Evolutionary conservation across 2,888 invertebrate genomes (phyloP), one percentile per base, ranked within the genome.

Genomic region (Nomada fucata): DNA sequence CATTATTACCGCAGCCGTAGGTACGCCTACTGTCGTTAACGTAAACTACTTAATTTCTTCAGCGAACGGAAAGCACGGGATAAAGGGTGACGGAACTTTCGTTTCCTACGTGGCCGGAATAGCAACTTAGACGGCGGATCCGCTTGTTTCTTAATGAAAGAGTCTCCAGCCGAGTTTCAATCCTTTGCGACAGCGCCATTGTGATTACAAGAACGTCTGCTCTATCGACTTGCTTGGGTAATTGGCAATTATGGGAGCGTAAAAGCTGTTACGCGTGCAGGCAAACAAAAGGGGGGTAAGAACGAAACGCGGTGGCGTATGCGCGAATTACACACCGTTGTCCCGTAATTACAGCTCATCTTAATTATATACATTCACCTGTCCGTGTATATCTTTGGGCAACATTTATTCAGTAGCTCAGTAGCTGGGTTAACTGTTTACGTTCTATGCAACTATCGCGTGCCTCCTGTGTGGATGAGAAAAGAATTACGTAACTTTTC

Each of bases 71-170:
- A 76, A 76, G 42, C 55, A 57, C 63, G 55, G 64, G 77, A 73
- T 69, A 59, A 71, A 15, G 50, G 61, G 74, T 55, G 68, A 36
- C 68, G 69, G 65, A 79, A 82, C 78, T 84, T 70, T 84, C 76
- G 55, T 69, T 57, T 26, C 74, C 75, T 76, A 79, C 75, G 55
- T 65, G 76, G 70, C 72, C 68, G 80, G 76, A 77, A 76, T 77
- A 71, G 71, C 76, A 71, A 75, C 76, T 71, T 76, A 70, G 82
- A 81, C 79, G 83, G 82, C 71, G 83, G 76, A 86, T 81, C 79
- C 88, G 86, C 81, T 86, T 82, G 86, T 86, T 83, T 82, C 83
- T 84, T 88, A 89, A 89, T 89, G 89, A 88, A 89, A 89, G 86
- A 86, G 82, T 83, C 83, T 79, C 73, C 78, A 42, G 52, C 77